Evolutionary conservation across 2,797 vertebrate species (phyloP).

Genomic region (Sus cebifrons): DNA sequence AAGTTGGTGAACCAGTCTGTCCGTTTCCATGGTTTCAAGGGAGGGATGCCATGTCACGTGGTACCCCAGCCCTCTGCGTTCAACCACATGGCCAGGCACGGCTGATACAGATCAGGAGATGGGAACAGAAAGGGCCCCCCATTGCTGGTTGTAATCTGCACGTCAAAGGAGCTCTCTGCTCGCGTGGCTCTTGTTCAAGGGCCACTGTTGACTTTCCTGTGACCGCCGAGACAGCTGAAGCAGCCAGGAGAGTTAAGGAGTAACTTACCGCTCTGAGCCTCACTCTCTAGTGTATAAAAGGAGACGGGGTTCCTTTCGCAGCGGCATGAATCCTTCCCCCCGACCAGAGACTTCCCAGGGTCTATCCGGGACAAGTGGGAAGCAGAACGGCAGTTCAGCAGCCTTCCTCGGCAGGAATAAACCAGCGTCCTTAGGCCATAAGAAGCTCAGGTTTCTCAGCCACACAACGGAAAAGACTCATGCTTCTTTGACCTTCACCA

Average conservation of each 20-base stretch:
- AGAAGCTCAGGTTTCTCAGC: not conserved
- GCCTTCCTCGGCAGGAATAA: not conserved
- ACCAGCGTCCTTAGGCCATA: not conserved
- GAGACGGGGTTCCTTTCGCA: not conserved
- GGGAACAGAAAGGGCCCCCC: not conserved
- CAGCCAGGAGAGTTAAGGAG: no score
- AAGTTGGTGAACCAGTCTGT: not conserved
- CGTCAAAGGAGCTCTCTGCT: not conserved
- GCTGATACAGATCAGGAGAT: not conserved
- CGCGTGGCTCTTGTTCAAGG: not conserved
- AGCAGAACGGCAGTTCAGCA: not conserved
- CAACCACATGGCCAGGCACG: accelerated
- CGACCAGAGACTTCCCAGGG: no score
- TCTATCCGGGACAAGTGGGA: not conserved
- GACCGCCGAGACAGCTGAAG: not conserved
- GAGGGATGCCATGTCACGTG: accelerated
- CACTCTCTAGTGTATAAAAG: not conserved
- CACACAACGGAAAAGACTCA: not conserved
- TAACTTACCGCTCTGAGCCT: not conserved
- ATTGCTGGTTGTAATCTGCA: not conserved
- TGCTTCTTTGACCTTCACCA: not conserved
- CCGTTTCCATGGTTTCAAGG: accelerated
- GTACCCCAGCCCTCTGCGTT: not conserved
- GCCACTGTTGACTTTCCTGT: accelerated
- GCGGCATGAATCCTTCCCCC: not conserved